These are phyloP conservation scores for Anthrax anthrax DNA, from an alignment of 2,888 invertebrate species.

Conservation along the genomic window DNA sequence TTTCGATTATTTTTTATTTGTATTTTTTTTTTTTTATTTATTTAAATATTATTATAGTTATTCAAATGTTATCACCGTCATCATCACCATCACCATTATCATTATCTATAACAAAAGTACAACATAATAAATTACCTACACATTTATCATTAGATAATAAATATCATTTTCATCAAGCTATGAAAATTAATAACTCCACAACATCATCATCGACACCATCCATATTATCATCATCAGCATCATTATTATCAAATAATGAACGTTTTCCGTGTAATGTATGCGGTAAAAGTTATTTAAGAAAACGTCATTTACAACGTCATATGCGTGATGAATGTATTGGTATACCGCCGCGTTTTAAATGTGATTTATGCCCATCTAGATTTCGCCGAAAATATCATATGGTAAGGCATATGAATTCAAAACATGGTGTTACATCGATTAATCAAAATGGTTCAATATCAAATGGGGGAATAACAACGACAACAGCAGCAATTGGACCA, in stretches of 20 bases:
- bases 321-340: slow-evolving; percentile 39
- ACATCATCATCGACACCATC: slow-evolving; percentile 2
- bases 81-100: too few relatives aligned
- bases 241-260: slow-evolving; percentile 21
- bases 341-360: slow-evolving; percentile 38
- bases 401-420: slow-evolving; percentile 35
- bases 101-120: too few relatives aligned
- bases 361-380: slow-evolving; percentile 36
- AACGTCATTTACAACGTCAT: slow-evolving; percentile 45
- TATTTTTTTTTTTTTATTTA: too few relatives aligned
- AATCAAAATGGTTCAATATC: slow-evolving; percentile 17
- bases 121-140: too few relatives aligned
- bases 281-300: slow-evolving; percentile 43
- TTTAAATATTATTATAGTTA: too few relatives aligned
- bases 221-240: too few relatives aligned
- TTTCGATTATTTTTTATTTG: too few relatives aligned
- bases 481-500: slow-evolving; percentile 9
- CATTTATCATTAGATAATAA: too few relatives aligned
- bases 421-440: slow-evolving; percentile 30
- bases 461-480: background rate
- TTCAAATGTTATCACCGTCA: too few relatives aligned
- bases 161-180: too few relatives aligned
- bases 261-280: slow-evolving; percentile 42
- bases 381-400: slow-evolving; percentile 40
- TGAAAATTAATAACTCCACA: too few relatives aligned